Evolutionary conservation across 2,113 vertebrate genomes (phyloP).

Genomic region (Zosterops lateralis): DNA sequence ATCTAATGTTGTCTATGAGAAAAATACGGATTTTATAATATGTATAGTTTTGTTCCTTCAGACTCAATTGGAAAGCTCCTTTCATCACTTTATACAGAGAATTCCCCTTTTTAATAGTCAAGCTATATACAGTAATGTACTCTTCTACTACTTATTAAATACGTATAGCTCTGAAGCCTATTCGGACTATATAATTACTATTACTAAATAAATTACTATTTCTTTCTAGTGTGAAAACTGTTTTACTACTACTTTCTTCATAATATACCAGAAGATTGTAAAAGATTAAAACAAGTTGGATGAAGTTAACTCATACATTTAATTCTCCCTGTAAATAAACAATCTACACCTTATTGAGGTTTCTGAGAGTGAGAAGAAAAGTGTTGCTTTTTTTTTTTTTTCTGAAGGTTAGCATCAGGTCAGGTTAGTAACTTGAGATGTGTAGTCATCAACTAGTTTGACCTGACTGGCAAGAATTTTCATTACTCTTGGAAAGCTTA

Average conservation of each 20-base stretch:
- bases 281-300: constrained; percentile 15
- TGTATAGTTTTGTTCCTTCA: not conserved
- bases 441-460: constrained; percentile 66
- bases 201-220: not conserved
- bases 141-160: not conserved
- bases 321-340: constrained; percentile 59
- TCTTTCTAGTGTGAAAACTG: constrained; percentile 51
- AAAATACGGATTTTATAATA: not conserved
- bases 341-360: constrained; percentile 17
- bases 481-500: constrained; percentile 61
- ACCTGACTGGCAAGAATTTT: constrained; percentile 66
- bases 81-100: not conserved
- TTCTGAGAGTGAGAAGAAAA: constrained; percentile 55
- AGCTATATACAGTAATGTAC: not conserved
- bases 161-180: not conserved
- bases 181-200: not conserved
- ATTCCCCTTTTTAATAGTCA: not conserved
- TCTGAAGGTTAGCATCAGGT: constrained; percentile 64
- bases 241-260: constrained; percentile 61
- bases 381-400: not conserved
- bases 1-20: not conserved
- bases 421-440: constrained; percentile 69
- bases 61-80: not conserved
- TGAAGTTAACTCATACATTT: constrained; percentile 48
- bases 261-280: not conserved